Conservation (phyloP, 2,888 invertebrate species). For the Eilema griseolum region DNA sequence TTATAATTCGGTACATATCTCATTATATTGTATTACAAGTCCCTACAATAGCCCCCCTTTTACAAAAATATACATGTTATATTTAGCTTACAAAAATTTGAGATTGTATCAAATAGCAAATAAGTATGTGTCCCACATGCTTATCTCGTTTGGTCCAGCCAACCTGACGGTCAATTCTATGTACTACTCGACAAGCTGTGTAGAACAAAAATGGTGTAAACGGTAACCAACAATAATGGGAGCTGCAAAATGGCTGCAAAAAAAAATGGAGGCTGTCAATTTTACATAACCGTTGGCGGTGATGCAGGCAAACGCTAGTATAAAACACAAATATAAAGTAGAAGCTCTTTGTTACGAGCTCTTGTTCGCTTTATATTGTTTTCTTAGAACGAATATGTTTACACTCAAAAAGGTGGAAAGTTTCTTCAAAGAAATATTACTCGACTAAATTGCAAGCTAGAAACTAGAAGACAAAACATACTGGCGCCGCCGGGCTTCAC, state of each 20-base stretch:
- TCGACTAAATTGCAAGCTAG: background rate
- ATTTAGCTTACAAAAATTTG: too few species aligned
- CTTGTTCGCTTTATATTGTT: slow-evolving; percentile 4
- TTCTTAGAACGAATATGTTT: background rate
- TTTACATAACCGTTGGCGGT: background rate
- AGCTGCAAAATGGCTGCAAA: background rate
- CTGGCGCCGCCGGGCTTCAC: background rate
- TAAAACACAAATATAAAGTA: background rate
- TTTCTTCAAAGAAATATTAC: background rate
- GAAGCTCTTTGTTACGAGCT: background rate
- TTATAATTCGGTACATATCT: too few species aligned
- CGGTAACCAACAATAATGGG: background rate
- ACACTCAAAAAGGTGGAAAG: slow-evolving; percentile 3
- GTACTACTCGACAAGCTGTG: too few species aligned
- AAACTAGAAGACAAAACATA: background rate
- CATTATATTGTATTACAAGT: too few species aligned
- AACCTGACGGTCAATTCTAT: too few species aligned
- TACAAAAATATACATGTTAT: too few species aligned
- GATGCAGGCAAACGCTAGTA: background rate
- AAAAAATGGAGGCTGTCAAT: too few species aligned
- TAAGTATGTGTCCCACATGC: too few species aligned
- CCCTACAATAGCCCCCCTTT: too few species aligned
- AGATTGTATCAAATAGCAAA: too few species aligned
- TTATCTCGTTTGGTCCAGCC: too few species aligned
- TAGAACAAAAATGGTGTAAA: too few species aligned